Base-by-base conservation (phyloP, 2,113 vertebrate species). In the Chionomys nivalis region DNA sequence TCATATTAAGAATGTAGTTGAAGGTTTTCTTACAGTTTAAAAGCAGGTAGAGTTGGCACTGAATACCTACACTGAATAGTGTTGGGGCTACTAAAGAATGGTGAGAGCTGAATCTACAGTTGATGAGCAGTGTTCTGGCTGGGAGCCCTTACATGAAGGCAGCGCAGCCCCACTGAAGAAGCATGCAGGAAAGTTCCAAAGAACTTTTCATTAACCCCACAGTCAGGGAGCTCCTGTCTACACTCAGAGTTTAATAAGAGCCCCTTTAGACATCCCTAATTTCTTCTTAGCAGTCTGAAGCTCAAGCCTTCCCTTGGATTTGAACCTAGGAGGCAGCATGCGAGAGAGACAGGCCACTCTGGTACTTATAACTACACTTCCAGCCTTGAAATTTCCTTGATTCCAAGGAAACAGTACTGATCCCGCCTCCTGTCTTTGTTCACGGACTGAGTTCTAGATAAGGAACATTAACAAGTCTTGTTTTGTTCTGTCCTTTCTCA, bases 381-480 rank as follows among this genome's bases (percentile, higher is more conserved):
- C 28, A 61, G 77, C 36, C 7, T 19, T 17, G 44, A 11, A 75
- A n/a, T 75, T 90, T 89, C 87, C 92, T 89, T 28, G 36, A 81
- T 65, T 70, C 88, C 61, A 47, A 68, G 52, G 70, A 58, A 82
- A 7, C 16, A 52, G 93, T 52, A 86, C 87, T 86, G 70, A 70
- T 58, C 77, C n/a, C 31, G 16, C 58, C 96, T 86, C 78, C 24
- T 87, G 79, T 61, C 55, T 93, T 95, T 93, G 72, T 77, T 87
- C 42, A 36, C 75, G 39, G 88, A 83, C 61, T 73, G 52, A 78
- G 19, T 89, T 96, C 44, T 89, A 93, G 87, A 68, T 68, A 93
- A 95, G 79, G 93, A 92, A 92, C 58, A 83, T 47, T 93, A 94
- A 85, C 87, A 91, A 77, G 66, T 13, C 75, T 77, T 55, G 75